Conservation (phyloP, 2,888 invertebrate genomes). For the Muschampia plurimacula region DNA sequence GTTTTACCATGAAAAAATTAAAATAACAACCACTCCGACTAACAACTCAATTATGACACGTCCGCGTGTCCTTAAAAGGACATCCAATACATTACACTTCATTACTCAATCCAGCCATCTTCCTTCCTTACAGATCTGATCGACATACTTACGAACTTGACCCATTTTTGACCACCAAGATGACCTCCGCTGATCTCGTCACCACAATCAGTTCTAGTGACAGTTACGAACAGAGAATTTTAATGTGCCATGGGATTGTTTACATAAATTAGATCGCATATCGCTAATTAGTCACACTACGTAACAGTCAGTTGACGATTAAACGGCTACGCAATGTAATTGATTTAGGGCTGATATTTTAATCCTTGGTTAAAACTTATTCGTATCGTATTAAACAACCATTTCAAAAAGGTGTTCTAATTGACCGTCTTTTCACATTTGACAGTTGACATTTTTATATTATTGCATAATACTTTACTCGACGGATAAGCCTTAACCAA, state of each 20-base stretch:
- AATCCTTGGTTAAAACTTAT: too few species aligned
- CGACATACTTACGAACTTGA: slow-evolving; percentile 37
- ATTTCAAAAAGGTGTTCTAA: too few species aligned
- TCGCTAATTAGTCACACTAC: background rate
- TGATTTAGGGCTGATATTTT: too few species aligned
- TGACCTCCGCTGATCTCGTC: slow-evolving; percentile 14
- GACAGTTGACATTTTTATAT: too few species aligned
- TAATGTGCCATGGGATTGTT: background rate
- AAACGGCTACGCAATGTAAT: too few species aligned
- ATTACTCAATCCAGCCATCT: slow-evolving; percentile 6
- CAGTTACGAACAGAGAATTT: slow-evolving; percentile 10
- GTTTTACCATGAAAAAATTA: background rate
- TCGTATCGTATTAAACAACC: too few species aligned
- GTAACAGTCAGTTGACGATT: background rate
- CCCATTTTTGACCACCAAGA: slow-evolving; percentile 30
- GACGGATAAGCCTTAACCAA: too few species aligned
- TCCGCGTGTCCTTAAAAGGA: slow-evolving; percentile 24
- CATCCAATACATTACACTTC: slow-evolving; percentile 42
- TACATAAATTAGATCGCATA: background rate
- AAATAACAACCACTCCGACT: background rate
- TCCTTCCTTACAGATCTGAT: slow-evolving; percentile 34
- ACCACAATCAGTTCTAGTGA: background rate
- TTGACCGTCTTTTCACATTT: too few species aligned
- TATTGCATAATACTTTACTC: too few species aligned
- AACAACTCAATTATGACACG: slow-evolving; percentile 2